Evolutionary conservation across 1,140 invertebrate genomes (phyloP).

Genomic region (Formica selysi): DNA sequence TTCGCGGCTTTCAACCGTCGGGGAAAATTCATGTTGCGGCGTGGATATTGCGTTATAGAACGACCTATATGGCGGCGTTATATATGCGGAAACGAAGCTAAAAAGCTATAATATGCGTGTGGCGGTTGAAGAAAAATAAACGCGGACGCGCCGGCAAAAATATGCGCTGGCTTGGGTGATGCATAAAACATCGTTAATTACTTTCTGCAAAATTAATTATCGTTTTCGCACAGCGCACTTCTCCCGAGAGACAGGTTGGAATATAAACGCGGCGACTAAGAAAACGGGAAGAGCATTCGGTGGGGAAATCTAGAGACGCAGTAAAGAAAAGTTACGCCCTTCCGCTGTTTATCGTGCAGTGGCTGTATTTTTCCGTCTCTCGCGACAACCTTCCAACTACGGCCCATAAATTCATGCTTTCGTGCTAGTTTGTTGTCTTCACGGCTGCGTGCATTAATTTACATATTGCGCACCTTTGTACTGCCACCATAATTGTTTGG

Average conservation of each 20-base stretch:
- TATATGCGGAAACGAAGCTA: background rate
- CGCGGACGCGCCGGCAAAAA: background rate
- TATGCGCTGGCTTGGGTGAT: background rate
- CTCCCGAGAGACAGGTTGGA: background rate
- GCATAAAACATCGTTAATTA: slow-evolving; percentile 68
- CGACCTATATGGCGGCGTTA: slow-evolving; percentile 6
- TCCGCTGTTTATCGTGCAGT: slow-evolving; percentile 38
- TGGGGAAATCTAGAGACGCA: slow-evolving; percentile 17
- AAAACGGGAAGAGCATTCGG: slow-evolving; percentile 23
- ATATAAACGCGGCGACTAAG: slow-evolving; percentile 8
- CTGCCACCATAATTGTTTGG: slow-evolving; percentile 44
- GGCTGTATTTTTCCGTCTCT: slow-evolving; percentile 31
- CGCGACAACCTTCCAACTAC: slow-evolving; percentile 29
- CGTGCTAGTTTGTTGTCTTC: slow-evolving; percentile 14
- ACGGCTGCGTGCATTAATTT: slow-evolving; percentile 34
- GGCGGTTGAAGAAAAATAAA: slow-evolving; percentile 59
- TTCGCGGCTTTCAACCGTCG: slow-evolving; percentile 33
- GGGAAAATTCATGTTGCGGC: slow-evolving; percentile 56
- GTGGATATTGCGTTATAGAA: slow-evolving; percentile 50
- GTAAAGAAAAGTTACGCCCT: slow-evolving; percentile 23
- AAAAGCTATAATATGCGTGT: slow-evolving; percentile 36
- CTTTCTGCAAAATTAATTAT: slow-evolving; percentile 67
- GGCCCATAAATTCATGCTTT: slow-evolving; percentile 27
- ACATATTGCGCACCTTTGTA: slow-evolving; percentile 13
- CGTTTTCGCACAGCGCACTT: slow-evolving; percentile 22